Evolutionary conservation across 2,113 vertebrate genomes (phyloP).

Genomic region (Tichodroma muraria): DNA sequence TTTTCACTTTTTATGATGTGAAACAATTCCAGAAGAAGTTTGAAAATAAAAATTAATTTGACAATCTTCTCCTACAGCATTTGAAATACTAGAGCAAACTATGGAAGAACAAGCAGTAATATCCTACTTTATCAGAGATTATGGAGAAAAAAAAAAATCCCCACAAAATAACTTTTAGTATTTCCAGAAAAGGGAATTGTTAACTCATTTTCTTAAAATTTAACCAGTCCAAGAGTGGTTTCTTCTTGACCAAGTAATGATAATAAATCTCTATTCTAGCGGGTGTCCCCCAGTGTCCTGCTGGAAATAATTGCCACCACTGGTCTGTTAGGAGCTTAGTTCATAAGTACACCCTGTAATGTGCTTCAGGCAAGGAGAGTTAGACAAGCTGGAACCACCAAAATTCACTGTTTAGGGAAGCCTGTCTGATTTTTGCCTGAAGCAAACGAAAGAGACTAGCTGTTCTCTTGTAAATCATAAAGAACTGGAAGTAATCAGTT

Average conservation of each 20-base stretch:
- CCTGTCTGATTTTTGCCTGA: conserved; percentile 6
- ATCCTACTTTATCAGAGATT: not conserved
- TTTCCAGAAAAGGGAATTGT: not conserved
- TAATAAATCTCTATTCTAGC: not conserved
- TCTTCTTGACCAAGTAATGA: not conserved
- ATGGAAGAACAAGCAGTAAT: not conserved
- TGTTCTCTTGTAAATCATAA: not conserved
- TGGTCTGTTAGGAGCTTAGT: not conserved
- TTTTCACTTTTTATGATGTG: not conserved
- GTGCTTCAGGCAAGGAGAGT: not conserved
- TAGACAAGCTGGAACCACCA: not conserved
- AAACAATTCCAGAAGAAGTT: not conserved
- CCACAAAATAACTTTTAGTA: not conserved
- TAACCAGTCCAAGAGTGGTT: not conserved
- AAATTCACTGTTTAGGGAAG: not conserved
- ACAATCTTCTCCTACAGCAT: not conserved
- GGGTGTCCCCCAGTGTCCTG: not conserved
- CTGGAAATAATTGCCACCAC: not conserved
- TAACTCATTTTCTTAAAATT: not conserved
- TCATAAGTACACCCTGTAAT: not conserved
- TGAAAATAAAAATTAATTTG: not conserved
- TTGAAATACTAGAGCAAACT: not conserved
- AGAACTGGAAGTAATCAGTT: not conserved
- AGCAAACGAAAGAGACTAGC: not conserved
- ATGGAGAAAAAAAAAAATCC: not conserved